Base-by-base conservation (phyloP, 2,888 invertebrate species). In the Volucella bombylans region DNA sequence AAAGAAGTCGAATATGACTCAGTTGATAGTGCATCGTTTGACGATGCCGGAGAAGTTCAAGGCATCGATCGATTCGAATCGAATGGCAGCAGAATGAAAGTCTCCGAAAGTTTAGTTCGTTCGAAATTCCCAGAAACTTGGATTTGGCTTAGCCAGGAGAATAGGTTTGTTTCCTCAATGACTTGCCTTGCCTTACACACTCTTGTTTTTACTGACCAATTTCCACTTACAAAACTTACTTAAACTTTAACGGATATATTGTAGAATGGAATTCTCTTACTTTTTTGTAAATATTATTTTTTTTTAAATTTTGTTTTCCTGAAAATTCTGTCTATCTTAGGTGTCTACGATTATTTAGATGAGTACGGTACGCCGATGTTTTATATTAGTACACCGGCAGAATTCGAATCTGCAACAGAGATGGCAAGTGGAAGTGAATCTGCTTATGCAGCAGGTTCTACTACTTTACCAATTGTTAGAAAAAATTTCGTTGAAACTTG, bases 41-140 rank as follows among this genome's bases (percentile, higher is more conserved):
- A 82, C 52, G 64, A 82, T 54, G 54, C 55, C 39, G 82, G 78
- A 41, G 73, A 31, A 14, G 77, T 47, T 11, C 15, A 59, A 47
- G 67, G 50, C 54, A 82, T 78, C 73, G 86, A 86, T 61, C 72
- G 86, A 86, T 73, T 82, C 54, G 77, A 82, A 49, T 73, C 82
- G 67, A 77, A 64, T 69, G 54, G 43, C 45, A 52, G 38, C 55
- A 38, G 2, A n/a, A 15, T 41, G 38, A 50, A 68, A 11, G 15
- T 45, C 39, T 45, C 69, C 10, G 15, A 12, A 23, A 6, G 67
- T 47, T 10, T 18, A 38, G 49, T 85, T 68, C 86, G 87, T 54
- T 85, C 76, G 39, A 86, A 87, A 15, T 87, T 87, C 62, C 71
- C 74, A 11, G 87, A 87, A 72, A 76, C 85, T 59, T 86, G 86